Base-by-base conservation (phyloP, 2,797 vertebrate genomes). In the Malacoraja senta region DNA sequence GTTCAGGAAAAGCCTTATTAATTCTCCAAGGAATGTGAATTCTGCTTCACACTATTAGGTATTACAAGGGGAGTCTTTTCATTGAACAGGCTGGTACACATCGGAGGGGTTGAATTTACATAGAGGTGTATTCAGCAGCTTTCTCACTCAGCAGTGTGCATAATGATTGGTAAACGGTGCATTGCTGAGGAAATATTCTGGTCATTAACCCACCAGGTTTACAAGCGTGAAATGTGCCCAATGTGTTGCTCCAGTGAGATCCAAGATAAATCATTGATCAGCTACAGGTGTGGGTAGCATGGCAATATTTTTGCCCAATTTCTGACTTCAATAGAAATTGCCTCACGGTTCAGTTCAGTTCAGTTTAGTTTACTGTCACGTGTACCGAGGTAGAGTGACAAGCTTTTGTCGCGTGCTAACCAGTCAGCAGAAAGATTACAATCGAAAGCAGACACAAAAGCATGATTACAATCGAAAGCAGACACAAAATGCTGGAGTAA, bases 1-100 rank as follows among this genome's bases (percentile, higher is more conserved):
- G 32, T 74, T 53, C 71, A 92, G 90, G 38, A 92, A 92, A 76
- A 71, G 71, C 90, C 38, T 91, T 92, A 92, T 76, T 92, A 76
- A 74, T 38, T 76, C 90, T 92, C 35, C n/a, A 26, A 58, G 71
- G 29, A 19, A 76, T 76, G 44, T n/a, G 24, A 92, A 76, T 76
- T 92, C 44, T 92, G 65, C 32, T 91, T 91, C 88, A 91, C 68
- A 26, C 38, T 26, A 17, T 92, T 92, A 92, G 76, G 90, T 74
- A 58, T 91, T 92, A 92, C 71, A 92, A 53, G 35, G 90, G 0
- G 26, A 74, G 71, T 92, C 44, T 92, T 92, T 92, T 74, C 68
- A 76, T 21, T n/a, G 35, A 53, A n/a, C 35, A 44, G 71, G 90
- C 71, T 76, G 26, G 6, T 92, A 58, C 26, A 12, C 35, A 29